phyloP scores from a whole-genome alignment of 2,888 invertebrate species.

The Petrolisthes cinctipes region DNA sequence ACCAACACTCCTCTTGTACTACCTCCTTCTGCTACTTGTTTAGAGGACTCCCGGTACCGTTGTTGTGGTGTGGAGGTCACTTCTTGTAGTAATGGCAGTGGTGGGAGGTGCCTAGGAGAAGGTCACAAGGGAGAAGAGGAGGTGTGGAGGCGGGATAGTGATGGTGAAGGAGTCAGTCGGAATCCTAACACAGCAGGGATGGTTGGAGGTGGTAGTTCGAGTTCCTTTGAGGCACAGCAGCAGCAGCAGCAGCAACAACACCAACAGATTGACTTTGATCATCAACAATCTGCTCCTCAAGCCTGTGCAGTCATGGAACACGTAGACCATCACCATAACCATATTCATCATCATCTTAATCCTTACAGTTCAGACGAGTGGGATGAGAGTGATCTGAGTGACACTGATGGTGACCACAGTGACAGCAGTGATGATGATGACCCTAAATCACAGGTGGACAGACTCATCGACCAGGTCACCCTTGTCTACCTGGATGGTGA shows the following conservation, averaged over 20 bases:
- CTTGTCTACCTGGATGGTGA: constrained; percentile 65
- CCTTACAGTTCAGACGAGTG: constrained; percentile 63
- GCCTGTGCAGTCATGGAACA: constrained; percentile 55
- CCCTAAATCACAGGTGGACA: constrained; percentile 65
- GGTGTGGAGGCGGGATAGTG: constrained; percentile 45
- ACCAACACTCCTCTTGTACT: not conserved
- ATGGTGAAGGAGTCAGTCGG: constrained; percentile 33
- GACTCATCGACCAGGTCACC: constrained; percentile 61
- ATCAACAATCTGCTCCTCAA: constrained; percentile 4
- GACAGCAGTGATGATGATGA: constrained; percentile 65
- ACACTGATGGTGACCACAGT: constrained; percentile 61
- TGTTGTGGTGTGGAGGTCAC: constrained; percentile 51
- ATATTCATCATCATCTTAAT: not conserved
- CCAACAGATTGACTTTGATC: too few relatives aligned
- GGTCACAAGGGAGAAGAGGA: constrained; percentile 45
- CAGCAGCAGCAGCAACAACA: not conserved
- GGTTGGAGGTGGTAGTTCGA: constrained; percentile 42
- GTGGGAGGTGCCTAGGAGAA: constrained; percentile 38
- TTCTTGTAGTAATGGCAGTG: constrained; percentile 37
- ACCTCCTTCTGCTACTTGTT: constrained; percentile 35
- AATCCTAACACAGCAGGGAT: constrained; percentile 35
- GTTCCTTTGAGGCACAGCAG: constrained; percentile 51
- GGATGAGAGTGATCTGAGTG: constrained; percentile 64
- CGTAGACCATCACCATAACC: constrained; percentile 40
- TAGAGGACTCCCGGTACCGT: constrained; percentile 48